These are phyloP conservation scores for Tenthredo amoena DNA, from an alignment of 2,888 invertebrate species.

Conservation along the genomic window DNA sequence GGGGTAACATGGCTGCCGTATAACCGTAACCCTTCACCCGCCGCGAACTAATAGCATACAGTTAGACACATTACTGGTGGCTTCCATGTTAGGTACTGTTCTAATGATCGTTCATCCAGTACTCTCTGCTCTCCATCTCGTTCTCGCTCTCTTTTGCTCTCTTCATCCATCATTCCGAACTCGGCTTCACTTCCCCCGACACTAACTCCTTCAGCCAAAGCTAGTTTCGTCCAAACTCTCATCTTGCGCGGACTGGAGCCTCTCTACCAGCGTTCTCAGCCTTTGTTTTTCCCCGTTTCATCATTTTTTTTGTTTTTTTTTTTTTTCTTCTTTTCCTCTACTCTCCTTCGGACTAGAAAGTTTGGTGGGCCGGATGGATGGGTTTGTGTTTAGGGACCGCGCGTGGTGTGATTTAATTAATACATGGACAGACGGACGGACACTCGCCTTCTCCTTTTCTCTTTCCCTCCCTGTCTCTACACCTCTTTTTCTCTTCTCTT, in stretches of 20 bases:
- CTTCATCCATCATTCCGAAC: conserved; percentile 67
- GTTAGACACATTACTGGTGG: conserved; percentile 65
- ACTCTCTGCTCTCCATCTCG: conserved; percentile 33
- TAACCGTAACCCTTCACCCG: conserved; percentile 69
- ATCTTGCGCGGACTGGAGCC: neutral
- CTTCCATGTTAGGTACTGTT: conserved; percentile 60
- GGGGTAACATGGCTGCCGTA: conserved; percentile 56
- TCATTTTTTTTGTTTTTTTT: conserved; percentile 13
- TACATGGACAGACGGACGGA: conserved; percentile 50
- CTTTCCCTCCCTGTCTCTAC: conserved; percentile 41
- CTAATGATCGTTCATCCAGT: conserved; percentile 54
- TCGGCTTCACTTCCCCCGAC: conserved; percentile 31
- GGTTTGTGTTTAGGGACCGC: conserved; percentile 49
- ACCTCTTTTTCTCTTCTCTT: conserved; percentile 31
- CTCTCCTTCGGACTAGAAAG: conserved; percentile 44
- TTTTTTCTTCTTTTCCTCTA: neutral
- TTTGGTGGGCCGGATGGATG: conserved; percentile 60
- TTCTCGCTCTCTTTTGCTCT: conserved; percentile 54
- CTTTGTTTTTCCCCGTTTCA: conserved; percentile 45
- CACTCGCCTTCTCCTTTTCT: conserved; percentile 46
- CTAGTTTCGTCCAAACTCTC: conserved; percentile 19
- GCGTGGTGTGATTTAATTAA: conserved; percentile 57
- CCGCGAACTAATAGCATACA: conserved; percentile 66
- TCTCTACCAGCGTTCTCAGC: conserved; percentile 20
- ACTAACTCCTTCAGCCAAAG: neutral